Percentiles rank a stretch among this genome's conserved stretches.
These are phyloP conservation scores for Myotis davidii DNA, from an alignment of 2,113 vertebrate species.

Conservation along the genomic window DNA sequence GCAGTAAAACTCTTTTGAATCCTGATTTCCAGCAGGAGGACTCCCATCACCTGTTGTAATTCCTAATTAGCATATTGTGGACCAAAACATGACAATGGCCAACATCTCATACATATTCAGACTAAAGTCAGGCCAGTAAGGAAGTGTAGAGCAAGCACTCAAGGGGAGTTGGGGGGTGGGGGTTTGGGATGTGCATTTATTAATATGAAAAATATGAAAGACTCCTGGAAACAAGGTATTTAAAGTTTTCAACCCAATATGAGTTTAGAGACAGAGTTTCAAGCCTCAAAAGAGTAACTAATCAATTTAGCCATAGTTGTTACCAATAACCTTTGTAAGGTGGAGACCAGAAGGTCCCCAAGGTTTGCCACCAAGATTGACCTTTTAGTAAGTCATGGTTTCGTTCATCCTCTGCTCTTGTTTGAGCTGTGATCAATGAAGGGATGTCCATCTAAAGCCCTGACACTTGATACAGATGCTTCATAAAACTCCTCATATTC, in stretches of 20 bases:
- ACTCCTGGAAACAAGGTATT: neutral
- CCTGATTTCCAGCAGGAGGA: slow-evolving; percentile 1
- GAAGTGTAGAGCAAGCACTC: neutral
- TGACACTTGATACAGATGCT: neutral
- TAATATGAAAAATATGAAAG: neutral
- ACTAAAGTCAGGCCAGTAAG: neutral
- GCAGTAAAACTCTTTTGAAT: slow-evolving; percentile 27
- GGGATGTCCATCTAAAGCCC: neutral
- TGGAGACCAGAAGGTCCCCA: neutral
- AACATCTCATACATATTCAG: slow-evolving; percentile 9
- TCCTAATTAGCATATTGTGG: neutral
- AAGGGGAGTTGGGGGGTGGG: neutral
- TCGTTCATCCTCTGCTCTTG: neutral
- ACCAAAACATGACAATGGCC: neutral
- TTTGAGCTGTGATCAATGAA: slow-evolving; percentile 4
- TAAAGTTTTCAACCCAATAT: slow-evolving; percentile 15
- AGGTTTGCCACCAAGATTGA: neutral
- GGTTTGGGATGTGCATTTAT: neutral
- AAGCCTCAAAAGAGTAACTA: neutral
- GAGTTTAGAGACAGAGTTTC: slow-evolving; percentile 36
- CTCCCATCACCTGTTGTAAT: slow-evolving; percentile 1
- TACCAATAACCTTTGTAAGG: slow-evolving; percentile 18
- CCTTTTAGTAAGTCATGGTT: slow-evolving; percentile 12
- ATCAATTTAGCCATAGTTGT: neutral
- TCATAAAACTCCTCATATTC: slow-evolving; percentile 31